These are phyloP conservation scores for Graptemys geographica DNA, from an alignment of 2,797 vertebrate species.

Conservation along the genomic window DNA sequence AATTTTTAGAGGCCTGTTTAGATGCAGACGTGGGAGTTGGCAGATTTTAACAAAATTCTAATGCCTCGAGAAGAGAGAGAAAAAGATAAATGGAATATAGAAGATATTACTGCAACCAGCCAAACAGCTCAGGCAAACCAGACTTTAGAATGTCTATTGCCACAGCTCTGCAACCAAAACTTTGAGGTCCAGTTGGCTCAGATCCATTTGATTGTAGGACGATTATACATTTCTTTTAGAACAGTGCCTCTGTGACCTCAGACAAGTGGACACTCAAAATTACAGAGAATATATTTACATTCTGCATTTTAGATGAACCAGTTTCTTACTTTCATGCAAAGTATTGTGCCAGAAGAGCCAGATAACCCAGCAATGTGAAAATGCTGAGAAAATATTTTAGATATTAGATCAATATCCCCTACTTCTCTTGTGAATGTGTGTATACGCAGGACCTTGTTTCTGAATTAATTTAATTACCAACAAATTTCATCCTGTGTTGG, in stretches of 20 bases:
- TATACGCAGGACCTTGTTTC: neutral
- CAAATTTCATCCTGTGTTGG: neutral
- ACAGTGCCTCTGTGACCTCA: constrained; percentile 42
- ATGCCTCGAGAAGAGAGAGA: neutral
- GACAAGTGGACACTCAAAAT: neutral
- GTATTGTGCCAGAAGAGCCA: rapidly evolving
- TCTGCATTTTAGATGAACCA: neutral
- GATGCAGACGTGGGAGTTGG: neutral
- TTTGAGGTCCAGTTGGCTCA: neutral
- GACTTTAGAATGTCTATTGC: neutral
- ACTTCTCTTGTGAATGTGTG: neutral
- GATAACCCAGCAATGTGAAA: neutral
- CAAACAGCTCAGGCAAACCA: neutral
- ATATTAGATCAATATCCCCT: neutral
- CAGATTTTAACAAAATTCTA: neutral
- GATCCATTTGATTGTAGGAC: neutral
- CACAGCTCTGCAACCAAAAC: constrained; percentile 26
- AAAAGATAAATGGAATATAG: neutral
- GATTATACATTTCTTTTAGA: neutral
- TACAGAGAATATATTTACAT: neutral
- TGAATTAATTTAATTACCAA: neutral
- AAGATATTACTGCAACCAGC: neutral
- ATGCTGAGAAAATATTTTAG: neutral
- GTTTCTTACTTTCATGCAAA: neutral
- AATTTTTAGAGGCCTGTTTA: neutral